Conservation (phyloP, 2,113 vertebrate genomes). For the Antechinus stuartii region DNA sequence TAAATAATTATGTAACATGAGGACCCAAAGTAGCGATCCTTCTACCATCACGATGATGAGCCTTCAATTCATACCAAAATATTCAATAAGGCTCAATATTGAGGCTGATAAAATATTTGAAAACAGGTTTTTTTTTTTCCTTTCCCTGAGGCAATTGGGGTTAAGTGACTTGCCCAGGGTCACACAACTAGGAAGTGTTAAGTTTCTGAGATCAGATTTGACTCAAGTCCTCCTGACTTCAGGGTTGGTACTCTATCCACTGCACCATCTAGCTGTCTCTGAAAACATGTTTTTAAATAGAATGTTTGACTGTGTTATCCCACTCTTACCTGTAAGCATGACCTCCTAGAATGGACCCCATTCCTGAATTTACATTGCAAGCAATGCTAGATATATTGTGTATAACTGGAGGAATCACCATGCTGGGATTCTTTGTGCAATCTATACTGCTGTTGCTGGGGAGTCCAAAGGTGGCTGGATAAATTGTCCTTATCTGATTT, state of each 20-base stretch:
- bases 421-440: conserved; percentile 62
- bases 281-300: background rate
- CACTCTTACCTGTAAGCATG: conserved; percentile 85
- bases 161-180: too few relatives aligned
- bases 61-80: background rate
- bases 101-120: background rate
- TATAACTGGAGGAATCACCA: conserved; percentile 82
- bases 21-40: background rate
- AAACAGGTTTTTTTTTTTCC: background rate
- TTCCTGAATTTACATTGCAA: conserved; percentile 58
- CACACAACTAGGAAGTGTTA: too few relatives aligned
- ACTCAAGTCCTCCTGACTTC: too few relatives aligned
- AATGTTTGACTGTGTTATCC: conserved; percentile 2
- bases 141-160: too few relatives aligned
- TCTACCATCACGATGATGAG: conserved; percentile 36
- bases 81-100: background rate
- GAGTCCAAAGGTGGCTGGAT: conserved; percentile 77
- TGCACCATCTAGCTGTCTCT: too few relatives aligned
- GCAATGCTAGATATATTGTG: conserved; percentile 74
- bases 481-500: conserved; percentile 68
- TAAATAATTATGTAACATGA: conserved; percentile 19
- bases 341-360: conserved; percentile 70
- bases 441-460: conserved; percentile 74
- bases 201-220: too few relatives aligned
- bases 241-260: too few relatives aligned